phyloP scores from a whole-genome alignment of 2,113 vertebrate species.

The Emydura subglobosa region DNA sequence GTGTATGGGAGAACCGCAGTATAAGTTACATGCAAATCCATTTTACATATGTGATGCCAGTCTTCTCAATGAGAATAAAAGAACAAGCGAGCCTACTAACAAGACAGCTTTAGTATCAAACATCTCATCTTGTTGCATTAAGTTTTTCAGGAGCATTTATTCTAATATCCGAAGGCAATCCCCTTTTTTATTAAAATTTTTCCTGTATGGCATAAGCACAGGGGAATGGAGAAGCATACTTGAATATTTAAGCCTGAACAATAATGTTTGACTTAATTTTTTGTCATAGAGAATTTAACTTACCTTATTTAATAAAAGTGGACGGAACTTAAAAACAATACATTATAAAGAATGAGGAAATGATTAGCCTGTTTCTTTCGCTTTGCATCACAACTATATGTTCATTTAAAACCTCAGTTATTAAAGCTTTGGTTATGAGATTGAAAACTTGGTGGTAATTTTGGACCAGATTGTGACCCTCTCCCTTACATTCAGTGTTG shows the following conservation, averaged over 20 bases:
- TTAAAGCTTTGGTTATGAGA: neutral
- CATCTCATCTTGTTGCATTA: conserved; percentile 1
- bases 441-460: neutral
- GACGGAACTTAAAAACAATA: neutral
- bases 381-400: neutral
- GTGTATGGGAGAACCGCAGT: neutral
- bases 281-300: neutral
- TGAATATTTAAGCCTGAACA: neutral
- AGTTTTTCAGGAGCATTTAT: neutral
- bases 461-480: neutral
- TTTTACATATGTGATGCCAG: conserved; percentile 8
- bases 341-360: neutral
- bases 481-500: neutral
- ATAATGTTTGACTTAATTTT: neutral
- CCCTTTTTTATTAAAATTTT: neutral
- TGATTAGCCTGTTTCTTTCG: neutral
- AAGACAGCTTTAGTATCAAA: conserved; percentile 33
- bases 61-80: neutral
- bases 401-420: neutral
- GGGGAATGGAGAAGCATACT: neutral
- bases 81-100: conserved; percentile 36
- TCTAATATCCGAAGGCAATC: neutral
- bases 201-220: neutral
- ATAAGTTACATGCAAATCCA: neutral
- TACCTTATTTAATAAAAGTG: neutral